Evolutionary conservation across 2,113 vertebrate species (phyloP), one percentile per base, ranked within the genome.

Genomic region (Macquaria ambigua): DNA sequence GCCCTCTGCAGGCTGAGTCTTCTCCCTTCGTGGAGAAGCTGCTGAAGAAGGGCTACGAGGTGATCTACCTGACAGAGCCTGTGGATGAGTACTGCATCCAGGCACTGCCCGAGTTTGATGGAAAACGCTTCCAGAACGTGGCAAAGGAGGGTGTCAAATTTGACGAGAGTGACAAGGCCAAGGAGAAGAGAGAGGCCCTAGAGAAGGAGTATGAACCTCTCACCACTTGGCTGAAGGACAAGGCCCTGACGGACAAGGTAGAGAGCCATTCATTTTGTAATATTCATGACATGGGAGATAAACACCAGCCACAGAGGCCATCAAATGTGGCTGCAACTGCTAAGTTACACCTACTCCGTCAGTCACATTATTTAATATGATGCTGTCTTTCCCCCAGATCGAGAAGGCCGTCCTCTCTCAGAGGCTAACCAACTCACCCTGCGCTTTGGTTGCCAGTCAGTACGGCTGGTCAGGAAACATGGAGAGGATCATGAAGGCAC

Each of bases 381-480:
- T 37, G 41, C 3, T 18, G 3, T 84, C 8, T 72, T 21, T n/a
- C 14, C 34, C 23, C n/a, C 59, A 99, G 98, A 97, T 99, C 56
- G 98, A 99, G 93, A 99, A 99, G 94, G 98, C 98, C 0, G 84
- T 99, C 55, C 89, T 99, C 0, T 99, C 98, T 31, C 98, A 99
- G 90, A 97, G 98, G 66, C 94, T 99, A 74, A 99, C 97, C 0
- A 94, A 97, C 48, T 99, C 98, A 11, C 98, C 98, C 0, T 99
- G 98, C 74, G 98, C 98, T 50, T 93, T 99, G 64, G 97, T 99
- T 72, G 98, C 98, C 75, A 99, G 98, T 93, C 98, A 99, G 92
- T 99, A 99, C 0, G 98, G 98, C 56, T 99, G 98, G 98, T 99
- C 98, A 83, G 98, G 98, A 81, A 99, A 99, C 94, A 99, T 99